Evolutionary conservation across 2,888 invertebrate species (phyloP), one percentile per base, ranked within the genome.

Genomic region (Heliconius charithonia): DNA sequence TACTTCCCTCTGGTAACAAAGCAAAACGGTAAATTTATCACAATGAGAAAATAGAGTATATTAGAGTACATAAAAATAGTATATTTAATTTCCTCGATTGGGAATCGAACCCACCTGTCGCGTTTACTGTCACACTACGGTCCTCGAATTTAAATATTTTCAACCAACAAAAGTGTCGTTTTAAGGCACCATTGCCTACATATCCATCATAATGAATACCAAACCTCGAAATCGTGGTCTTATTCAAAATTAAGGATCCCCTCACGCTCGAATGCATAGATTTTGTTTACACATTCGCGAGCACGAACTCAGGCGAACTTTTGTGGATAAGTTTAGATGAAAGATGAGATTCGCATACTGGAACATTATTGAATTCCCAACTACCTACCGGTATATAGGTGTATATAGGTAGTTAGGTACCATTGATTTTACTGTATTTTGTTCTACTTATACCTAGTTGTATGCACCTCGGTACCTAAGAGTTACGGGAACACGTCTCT

Each of bases 271-370:
- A 16, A 56, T 56, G 56, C 56, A 72, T 32, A 72, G 71, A 80
- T 81, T 82, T 81, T 84, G 83, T 83, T 84, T 84, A 84, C 83
- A 80, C 75, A 75, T 80, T 76, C 78, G 75, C 32, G 71, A 81
- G 81, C 78, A 79, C 76, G 77, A 80, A 81, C 76, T 77, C 80
- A 75, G 81, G 63, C 66, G 65, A 83, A 82, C 81, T 82, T 82
- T 80, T 75, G 80, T 79, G 82, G 83, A 82, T 82, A 85, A 84
- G 82, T 84, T 84, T 82, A 81, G 83, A 83, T 83, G 84, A 83
- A 83, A 84, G 82, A 82, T 81, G 75, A 76, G 77, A 77, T 71
- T 69, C 80, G 80, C 80, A 77, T 76, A 76, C 81, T 76, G 73
- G 66, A 76, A 70, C 80, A 80, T 81, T 80, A 81, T 81, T 81